Evolutionary conservation across 2,888 invertebrate species (phyloP), one percentile per base, ranked within the genome.

Genomic region (Meiosimyza platycephala): DNA sequence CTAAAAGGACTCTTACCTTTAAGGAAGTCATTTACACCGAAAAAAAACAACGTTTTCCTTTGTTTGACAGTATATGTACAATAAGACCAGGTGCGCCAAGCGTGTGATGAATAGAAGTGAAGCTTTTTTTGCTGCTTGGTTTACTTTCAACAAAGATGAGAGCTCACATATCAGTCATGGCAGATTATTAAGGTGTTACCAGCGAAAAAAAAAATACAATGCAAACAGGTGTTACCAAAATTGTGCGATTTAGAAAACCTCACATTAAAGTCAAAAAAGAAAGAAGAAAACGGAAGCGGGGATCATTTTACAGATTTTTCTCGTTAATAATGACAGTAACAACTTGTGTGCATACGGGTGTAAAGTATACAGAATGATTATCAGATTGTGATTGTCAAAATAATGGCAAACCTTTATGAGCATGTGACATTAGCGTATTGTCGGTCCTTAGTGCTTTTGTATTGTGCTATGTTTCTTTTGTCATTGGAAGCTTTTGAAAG

Each of bases 301-400:
- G 60, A 62, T 62, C 60, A 33, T 33, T n/a, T 62, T 33, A 15
- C 9, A 62, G 47, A 40, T 62, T 15, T n/a, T 62, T 40, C 40
- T 40, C 9, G 4, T 40, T 9, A 40, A 40, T 40, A 40, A 40
- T 40, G 40, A 40, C 40, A 40, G 9, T 40, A 9, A 40, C 40
- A 40, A 40, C 40, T 9, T 55, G 55, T 55, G 55, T 55, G 55
- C 22, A 22, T 2, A 22, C n/a, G 55, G 16, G 55, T 55, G 55
- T 7, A 22, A 55, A 15, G 40, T 9, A 40, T 9, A 40, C 16
- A 16, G 16, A 16, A 63, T 64, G 64, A 64, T 64, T 64, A 64
- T 64, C 64, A 50, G 50, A 64, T 64, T 51, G 51, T 18, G 64
- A 51, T 64, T 64, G 64, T 51, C 64, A 64, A 64, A 64, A 51